Conservation (phyloP, 2,888 invertebrate species). For the Lacanobia oleracea region DNA sequence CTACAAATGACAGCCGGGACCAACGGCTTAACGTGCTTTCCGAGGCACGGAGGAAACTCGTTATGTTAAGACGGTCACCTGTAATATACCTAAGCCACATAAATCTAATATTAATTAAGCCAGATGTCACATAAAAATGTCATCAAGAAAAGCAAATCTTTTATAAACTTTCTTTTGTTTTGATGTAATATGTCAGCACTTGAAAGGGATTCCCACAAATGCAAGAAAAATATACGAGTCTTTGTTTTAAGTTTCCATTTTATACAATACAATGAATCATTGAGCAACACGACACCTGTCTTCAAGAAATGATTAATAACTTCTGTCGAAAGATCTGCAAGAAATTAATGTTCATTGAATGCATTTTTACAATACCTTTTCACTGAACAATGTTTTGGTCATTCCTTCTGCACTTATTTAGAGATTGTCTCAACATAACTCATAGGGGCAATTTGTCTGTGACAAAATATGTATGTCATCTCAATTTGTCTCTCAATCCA, state of each 20-base stretch:
- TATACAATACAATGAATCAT: constrained; percentile 23
- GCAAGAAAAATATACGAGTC: constrained; percentile 1
- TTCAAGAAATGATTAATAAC: constrained; percentile 32
- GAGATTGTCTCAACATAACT: constrained; percentile 5
- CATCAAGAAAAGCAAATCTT: not conserved
- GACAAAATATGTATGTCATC: not conserved
- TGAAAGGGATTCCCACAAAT: constrained; percentile 20
- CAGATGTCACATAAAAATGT: not conserved
- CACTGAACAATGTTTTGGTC: not conserved
- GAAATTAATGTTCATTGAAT: constrained; percentile 17
- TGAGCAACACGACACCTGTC: constrained; percentile 31
- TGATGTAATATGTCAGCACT: not conserved
- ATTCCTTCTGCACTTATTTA: not conserved
- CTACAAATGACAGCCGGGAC: no score
- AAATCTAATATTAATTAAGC: not conserved
- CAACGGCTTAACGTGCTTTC: no score
- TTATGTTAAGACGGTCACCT: no score
- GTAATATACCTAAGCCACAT: no score
- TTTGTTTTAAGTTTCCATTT: constrained; percentile 29
- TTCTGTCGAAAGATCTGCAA: constrained; percentile 12
- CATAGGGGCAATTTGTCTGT: constrained; percentile 15
- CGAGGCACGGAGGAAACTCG: no score
- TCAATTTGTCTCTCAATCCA: not conserved
- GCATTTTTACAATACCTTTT: constrained; percentile 24
- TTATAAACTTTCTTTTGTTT: constrained; percentile 32